These are phyloP conservation scores for Syrmaticus mikado DNA, from an alignment of 2,113 vertebrate species.

Conservation along the genomic window DNA sequence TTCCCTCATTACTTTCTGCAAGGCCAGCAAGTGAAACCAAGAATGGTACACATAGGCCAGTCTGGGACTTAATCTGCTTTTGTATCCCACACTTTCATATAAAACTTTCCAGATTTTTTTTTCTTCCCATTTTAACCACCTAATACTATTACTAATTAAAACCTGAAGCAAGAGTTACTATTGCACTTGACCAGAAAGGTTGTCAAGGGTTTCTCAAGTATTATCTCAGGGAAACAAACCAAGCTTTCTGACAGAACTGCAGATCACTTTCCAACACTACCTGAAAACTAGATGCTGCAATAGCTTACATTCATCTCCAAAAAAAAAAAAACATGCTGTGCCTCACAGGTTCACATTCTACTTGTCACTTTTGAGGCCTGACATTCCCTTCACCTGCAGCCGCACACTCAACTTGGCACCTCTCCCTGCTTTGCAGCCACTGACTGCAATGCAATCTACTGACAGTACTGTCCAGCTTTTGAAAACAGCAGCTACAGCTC, in stretches of 20 bases:
- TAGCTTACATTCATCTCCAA: background rate
- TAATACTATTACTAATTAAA: background rate
- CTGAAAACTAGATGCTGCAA: background rate
- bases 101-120: background rate
- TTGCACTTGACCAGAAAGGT: accelerated
- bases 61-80: background rate
- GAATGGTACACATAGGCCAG: background rate
- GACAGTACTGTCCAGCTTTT: background rate
- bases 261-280: background rate
- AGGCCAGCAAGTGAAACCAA: background rate
- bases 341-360: background rate
- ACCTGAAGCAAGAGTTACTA: background rate
- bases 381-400: background rate
- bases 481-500: background rate
- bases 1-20: background rate
- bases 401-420: accelerated
- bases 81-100: accelerated
- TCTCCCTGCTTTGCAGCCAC: background rate
- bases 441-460: background rate
- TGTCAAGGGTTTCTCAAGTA: background rate
- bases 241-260: background rate
- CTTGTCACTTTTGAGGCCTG: background rate
- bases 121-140: background rate
- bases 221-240: background rate
- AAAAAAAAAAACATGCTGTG: accelerated